Conservation (phyloP, 2,113 vertebrate species). For the Embiotoca jacksoni region DNA sequence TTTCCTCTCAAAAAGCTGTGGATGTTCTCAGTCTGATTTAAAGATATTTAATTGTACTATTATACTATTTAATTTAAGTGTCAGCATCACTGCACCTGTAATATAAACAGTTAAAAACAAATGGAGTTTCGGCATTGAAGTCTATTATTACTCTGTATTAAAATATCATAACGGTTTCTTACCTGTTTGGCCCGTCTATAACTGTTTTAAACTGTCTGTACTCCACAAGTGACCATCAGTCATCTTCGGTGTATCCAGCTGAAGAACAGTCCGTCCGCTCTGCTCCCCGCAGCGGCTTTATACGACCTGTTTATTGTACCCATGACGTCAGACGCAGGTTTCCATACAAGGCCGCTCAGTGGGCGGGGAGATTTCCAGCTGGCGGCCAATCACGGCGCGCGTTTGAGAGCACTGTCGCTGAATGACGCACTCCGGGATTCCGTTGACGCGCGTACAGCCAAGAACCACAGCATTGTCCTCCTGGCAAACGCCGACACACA, state of each 20-base stretch:
- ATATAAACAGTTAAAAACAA: not conserved
- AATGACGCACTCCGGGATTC: conserved; percentile 96
- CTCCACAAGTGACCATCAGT: conserved; percentile 44
- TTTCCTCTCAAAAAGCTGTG: too few species aligned
- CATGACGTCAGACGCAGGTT: conserved; percentile 85
- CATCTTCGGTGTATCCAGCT: conserved; percentile 51
- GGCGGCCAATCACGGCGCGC: conserved; percentile 79
- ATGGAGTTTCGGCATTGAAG: not conserved
- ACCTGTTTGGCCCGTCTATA: conserved; percentile 58
- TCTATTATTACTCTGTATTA: not conserved
- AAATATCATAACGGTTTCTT: conserved; percentile 28
- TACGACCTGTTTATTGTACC: conserved; percentile 70
- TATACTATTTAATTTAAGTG: not conserved
- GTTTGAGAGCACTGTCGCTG: conserved; percentile 72
- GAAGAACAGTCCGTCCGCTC: conserved; percentile 29
- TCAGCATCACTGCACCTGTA: not conserved
- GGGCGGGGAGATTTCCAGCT: conserved; percentile 87
- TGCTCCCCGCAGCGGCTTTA: conserved; percentile 36
- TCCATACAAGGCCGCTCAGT: conserved; percentile 85
- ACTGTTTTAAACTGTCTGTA: conserved; percentile 42
- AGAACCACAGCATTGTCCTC: conserved; percentile 65
- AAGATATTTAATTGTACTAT: not conserved
- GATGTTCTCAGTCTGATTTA: not conserved
- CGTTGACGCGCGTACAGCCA: conserved; percentile 91
- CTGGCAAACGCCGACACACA: conserved; percentile 16